Percentiles rank a stretch among this genome's conserved stretches.
Evolutionary conservation across 2,113 vertebrate species (phyloP).

Genomic region (Tenebrosternarchus preto): DNA sequence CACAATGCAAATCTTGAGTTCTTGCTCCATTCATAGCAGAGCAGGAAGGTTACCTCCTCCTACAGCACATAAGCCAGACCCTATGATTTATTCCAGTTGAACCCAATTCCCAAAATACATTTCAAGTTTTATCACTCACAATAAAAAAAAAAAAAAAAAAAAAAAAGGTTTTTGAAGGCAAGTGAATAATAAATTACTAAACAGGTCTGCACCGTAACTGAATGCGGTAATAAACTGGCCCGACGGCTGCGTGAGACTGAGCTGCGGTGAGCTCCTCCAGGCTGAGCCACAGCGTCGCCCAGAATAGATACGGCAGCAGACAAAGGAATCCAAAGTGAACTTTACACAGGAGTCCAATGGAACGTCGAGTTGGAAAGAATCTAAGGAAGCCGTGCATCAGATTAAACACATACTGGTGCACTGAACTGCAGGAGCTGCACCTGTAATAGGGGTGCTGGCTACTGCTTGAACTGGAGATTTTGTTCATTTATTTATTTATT

Average conservation of each 20-base stretch:
- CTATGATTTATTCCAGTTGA: not conserved
- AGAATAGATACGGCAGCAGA: conserved; percentile 6
- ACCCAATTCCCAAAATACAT: not conserved
- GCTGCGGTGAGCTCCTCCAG: not conserved
- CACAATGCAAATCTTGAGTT: conserved; percentile 1
- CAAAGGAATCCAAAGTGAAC: not conserved
- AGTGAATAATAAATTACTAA: not conserved
- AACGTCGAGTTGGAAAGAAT: not conserved
- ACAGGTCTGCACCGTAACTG: not conserved
- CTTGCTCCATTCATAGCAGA: not conserved
- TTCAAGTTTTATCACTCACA: not conserved
- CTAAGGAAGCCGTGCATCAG: not conserved
- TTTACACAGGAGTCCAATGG: not conserved
- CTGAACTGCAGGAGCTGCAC: not conserved
- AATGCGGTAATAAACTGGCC: not conserved
- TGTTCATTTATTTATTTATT: no score
- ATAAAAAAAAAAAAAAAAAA: not conserved
- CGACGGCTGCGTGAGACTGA: not conserved
- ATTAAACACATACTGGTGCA: not conserved
- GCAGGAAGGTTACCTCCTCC: not conserved
- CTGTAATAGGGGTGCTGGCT: not conserved
- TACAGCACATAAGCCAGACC: not conserved
- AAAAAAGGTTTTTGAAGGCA: not conserved
- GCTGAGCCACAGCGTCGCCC: not conserved
- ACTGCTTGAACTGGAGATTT: no score